These are phyloP conservation scores for Umimayanthus kanabou DNA, from an alignment of 92 coral and sea anemone genomes.

Conservation along the genomic window DNA sequence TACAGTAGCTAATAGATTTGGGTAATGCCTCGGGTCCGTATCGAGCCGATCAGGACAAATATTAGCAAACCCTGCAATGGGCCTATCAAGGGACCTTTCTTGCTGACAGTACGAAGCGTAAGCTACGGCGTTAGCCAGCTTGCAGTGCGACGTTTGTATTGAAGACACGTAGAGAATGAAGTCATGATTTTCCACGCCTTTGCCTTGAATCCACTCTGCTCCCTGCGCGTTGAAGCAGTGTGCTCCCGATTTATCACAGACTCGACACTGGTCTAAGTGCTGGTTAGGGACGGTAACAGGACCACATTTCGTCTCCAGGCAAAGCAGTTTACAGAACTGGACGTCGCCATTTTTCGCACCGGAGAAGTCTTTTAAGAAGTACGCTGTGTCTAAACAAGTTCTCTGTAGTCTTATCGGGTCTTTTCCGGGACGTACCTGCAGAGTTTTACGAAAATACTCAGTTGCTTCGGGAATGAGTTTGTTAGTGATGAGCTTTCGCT, in stretches of 20 bases:
- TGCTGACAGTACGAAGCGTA: slow-evolving; percentile 99
- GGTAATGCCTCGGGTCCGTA: slow-evolving; percentile 83
- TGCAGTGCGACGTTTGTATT: slow-evolving; percentile 86
- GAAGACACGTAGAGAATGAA: slow-evolving; percentile 94
- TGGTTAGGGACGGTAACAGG: slow-evolving; percentile 83
- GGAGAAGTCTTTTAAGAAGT: slow-evolving; percentile 73
- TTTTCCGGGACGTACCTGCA: slow-evolving; percentile 77
- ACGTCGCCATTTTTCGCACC: slow-evolving; percentile 74
- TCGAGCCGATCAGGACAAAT: slow-evolving; percentile 91
- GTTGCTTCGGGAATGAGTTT: slow-evolving; percentile 92
- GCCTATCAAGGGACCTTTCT: slow-evolving; percentile 90
- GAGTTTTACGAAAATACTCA: slow-evolving; percentile 83
- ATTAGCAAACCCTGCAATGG: slow-evolving; percentile 97
- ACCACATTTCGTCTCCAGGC: slow-evolving; percentile 90
- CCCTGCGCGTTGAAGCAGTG: slow-evolving; percentile 75
- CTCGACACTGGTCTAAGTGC: slow-evolving; percentile 91
- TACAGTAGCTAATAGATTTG: slow-evolving; percentile 84
- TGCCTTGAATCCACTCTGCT: slow-evolving; percentile 63
- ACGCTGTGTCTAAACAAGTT: slow-evolving; percentile 88
- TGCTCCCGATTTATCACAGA: slow-evolving; percentile 77
- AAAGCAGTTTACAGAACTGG: slow-evolving; percentile 86
- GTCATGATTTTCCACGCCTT: slow-evolving; percentile 82
- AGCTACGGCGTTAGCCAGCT: slow-evolving; percentile 88
- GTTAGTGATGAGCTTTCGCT: slow-evolving; percentile 64
- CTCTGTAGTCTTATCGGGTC: slow-evolving; percentile 79